These are phyloP conservation scores for Synergus laeviventris DNA, from an alignment of 2,888 invertebrate species.

Conservation along the genomic window DNA sequence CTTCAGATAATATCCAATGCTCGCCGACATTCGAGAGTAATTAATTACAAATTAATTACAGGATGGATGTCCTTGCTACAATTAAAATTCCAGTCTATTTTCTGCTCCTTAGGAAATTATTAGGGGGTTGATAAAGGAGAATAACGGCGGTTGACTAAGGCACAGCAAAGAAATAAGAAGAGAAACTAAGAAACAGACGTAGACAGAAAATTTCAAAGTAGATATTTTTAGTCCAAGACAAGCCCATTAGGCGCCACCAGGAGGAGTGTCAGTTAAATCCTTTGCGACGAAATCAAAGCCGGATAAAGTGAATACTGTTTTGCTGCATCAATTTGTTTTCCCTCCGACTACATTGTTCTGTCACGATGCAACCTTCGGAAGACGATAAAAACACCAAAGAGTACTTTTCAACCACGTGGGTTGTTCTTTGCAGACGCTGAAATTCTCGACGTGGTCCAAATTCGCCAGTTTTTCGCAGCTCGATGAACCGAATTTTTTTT, in stretches of 20 bases:
- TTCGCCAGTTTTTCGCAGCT: background rate
- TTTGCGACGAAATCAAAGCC: slow-evolving; percentile 61
- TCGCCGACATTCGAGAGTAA: background rate
- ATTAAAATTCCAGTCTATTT: slow-evolving; percentile 8
- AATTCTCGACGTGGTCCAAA: background rate
- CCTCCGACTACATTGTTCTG: slow-evolving; percentile 30
- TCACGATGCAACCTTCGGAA: slow-evolving; percentile 4
- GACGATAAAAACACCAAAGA: background rate
- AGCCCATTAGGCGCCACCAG: slow-evolving; percentile 65
- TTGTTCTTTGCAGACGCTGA: background rate
- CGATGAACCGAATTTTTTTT: too few species aligned
- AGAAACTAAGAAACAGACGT: slow-evolving; percentile 30
- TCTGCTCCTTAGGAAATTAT: background rate
- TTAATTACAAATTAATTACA: slow-evolving; percentile 11
- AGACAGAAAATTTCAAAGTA: slow-evolving; percentile 63
- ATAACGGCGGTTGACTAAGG: slow-evolving; percentile 51
- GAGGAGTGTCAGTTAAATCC: slow-evolving; percentile 57
- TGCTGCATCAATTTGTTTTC: slow-evolving; percentile 39
- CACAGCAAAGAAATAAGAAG: slow-evolving; percentile 34
- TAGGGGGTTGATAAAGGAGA: slow-evolving; percentile 50
- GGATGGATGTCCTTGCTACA: background rate
- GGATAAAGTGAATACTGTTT: slow-evolving; percentile 48
- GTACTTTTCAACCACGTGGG: slow-evolving; percentile 12
- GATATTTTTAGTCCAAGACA: slow-evolving; percentile 65
- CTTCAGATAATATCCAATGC: background rate